Base-by-base conservation (phyloP, 2,113 vertebrate species). In the Salvelinus fontinalis region DNA sequence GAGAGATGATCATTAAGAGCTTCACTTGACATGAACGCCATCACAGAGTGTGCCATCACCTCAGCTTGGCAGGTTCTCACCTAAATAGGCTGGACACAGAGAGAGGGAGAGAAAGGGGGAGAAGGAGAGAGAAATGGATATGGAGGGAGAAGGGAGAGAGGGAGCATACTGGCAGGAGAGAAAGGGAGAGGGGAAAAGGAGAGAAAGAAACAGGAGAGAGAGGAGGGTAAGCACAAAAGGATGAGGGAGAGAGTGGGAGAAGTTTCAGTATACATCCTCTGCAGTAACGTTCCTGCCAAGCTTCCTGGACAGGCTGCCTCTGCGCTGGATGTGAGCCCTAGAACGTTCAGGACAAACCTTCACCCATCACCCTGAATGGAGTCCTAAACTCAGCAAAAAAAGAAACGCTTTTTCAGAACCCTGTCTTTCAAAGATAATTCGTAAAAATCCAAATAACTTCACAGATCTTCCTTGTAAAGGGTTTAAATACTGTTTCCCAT, bases 11-110 rank as follows among this genome's bases (percentile, higher is more conserved):
- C 69, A 75, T n/a, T 78, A 69, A 82, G 83, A 75, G 74, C 82
- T 67, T 87, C 75, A 85, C 73, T 84, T 77, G 71, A 77, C 62
- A 59, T 66, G 75, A 89, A 79, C 20, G 24, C 70, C 79, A 76
- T 79, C 71, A 79, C 72, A 27, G 44, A 51, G 66, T 54, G 76
- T 86, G 82, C 78, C 66, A 73, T 51, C 69, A 82, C 75, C 60
- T 71, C 68, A 76, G 73, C 77, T 76, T 54, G 68, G 68, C 78
- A 78, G 80, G 82, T 70, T 79, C 54, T 75, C 78, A 57, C 74
- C 54, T 29, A 71, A 65, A 57, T 62, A 77, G 70, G 72, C 62
- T 72, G 70, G 85, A 75, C 57, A 65, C 7, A 60, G 29, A 66
- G 59, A 8, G n/a, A 20, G 72, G 60, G 39, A 26, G 3, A 65